phyloP scores from a whole-genome alignment of 2,888 invertebrate species.

The Muschampia plurimacula region DNA sequence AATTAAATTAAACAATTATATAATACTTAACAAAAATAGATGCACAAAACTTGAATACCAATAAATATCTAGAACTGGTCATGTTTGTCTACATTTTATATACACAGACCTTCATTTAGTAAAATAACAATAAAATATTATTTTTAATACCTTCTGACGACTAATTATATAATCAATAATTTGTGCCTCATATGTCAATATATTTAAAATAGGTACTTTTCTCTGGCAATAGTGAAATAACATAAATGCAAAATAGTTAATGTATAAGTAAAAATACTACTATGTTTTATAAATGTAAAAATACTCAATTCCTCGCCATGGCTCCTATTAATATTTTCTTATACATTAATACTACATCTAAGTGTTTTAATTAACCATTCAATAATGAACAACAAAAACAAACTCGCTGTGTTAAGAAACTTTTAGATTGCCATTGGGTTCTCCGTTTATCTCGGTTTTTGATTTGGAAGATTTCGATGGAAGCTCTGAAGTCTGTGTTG shows the following conservation, averaged over 20 bases:
- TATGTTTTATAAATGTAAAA: conserved; percentile 5
- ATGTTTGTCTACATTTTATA: neutral
- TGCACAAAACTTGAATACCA: too few relatives aligned
- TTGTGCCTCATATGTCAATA: neutral
- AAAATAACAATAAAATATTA: neutral
- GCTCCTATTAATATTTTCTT: neutral
- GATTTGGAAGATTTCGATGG: conserved; percentile 54
- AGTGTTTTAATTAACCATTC: neutral
- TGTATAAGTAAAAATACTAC: neutral
- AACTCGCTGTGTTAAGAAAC: conserved; percentile 49
- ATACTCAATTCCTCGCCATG: neutral
- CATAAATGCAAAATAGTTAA: conserved; percentile 3
- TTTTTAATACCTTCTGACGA: neutral
- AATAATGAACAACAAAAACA: neutral
- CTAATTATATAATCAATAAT: neutral
- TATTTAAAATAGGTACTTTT: neutral
- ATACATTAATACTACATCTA: neutral
- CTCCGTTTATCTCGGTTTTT: conserved; percentile 53
- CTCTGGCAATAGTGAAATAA: neutral
- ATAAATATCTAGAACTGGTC: neutral
- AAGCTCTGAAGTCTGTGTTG: conserved; percentile 50
- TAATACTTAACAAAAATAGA: too few relatives aligned
- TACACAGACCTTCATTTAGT: neutral
- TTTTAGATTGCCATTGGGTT: conserved; percentile 69
- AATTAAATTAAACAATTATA: too few relatives aligned